Base-by-base conservation (phyloP, 2,113 vertebrate genomes). In the Tor tambroides region DNA sequence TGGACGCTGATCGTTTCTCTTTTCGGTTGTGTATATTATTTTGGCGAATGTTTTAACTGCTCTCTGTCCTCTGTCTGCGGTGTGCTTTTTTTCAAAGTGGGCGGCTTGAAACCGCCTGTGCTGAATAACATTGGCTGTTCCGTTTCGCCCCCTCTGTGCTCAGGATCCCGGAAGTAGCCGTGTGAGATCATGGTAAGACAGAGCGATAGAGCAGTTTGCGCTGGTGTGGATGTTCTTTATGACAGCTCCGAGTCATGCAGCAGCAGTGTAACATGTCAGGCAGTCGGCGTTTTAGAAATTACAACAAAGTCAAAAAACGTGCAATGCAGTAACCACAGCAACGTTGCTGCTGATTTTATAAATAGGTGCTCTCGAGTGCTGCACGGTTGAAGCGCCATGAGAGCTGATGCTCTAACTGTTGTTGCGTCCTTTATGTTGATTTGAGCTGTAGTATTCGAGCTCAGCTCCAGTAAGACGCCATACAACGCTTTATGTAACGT, bases 121-220 rank as follows among this genome's bases (percentile, higher is more conserved):
- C 95, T 95, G 95, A 96, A 96, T 95, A 96, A 95, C 95, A 95
- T 95, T 96, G 96, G 95, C 96, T 96, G 94, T 96, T 96, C 95
- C 93, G 83, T 91, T 12, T 80, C 30, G 94, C 93, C 94, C 96
- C 95, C 91, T 95, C 95, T 94, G 91, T 80, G 87, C 87, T 88
- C 89, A 90, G 90, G 91, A 92, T 93, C 94, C 93, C 95, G 92
- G 90, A 91, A 91, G 88, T 89, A 76, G 76, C 81, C 80, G 82
- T 6, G 69, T 84, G 69, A 74, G 67, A 84, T 84, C 67, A 84
- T 72, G 90, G 88, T 91, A 88, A 91, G 90, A 85, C 86, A 86
- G 59, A 49, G 65, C 26, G 26, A 72, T 30, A 89, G 78, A 82
- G 80, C 38, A 82, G 14, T 71, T 67, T 46, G 63, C n/a, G 56